Conservation (phyloP, 30 jellyfish, hydroid and myxozoan species). For the Pseudorhiza aurosa region DNA sequence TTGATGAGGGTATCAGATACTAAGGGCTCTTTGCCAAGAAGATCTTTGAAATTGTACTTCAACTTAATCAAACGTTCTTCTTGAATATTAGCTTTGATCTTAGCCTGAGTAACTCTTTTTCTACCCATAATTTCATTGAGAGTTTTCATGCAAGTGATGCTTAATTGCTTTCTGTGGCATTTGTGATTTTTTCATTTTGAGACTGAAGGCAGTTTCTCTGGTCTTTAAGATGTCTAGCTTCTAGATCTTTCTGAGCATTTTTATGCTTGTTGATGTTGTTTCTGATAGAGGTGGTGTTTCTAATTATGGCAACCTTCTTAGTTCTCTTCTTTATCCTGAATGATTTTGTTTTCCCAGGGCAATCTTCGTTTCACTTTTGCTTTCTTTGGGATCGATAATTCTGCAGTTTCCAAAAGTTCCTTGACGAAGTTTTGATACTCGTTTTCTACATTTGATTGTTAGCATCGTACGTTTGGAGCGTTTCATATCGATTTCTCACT, state of each 20-base stretch:
- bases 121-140: slow-evolving; percentile 41
- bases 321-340: neutral
- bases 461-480: neutral
- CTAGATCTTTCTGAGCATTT: slow-evolving; percentile 14
- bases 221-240: no score
- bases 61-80: slow-evolving; percentile 8
- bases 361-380: neutral
- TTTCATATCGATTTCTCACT: neutral
- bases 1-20: neutral
- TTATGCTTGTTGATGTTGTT: neutral
- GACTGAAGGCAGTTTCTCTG: no score
- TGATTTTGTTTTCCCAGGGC: neutral
- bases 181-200: no score
- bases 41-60: slow-evolving; percentile 28
- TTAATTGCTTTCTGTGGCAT: no score
- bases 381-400: neutral
- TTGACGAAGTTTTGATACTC: neutral
- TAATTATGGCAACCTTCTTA: neutral
- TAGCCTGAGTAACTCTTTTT: slow-evolving; percentile 11
- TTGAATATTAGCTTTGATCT: slow-evolving; percentile 28
- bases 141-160: no score
- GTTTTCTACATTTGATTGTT: neutral
- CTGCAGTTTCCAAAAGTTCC: neutral
- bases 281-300: neutral
- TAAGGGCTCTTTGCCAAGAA: slow-evolving; percentile 31